Evolutionary conservation across 1,140 invertebrate genomes (phyloP).

Genomic region (Leptinotarsa texana): DNA sequence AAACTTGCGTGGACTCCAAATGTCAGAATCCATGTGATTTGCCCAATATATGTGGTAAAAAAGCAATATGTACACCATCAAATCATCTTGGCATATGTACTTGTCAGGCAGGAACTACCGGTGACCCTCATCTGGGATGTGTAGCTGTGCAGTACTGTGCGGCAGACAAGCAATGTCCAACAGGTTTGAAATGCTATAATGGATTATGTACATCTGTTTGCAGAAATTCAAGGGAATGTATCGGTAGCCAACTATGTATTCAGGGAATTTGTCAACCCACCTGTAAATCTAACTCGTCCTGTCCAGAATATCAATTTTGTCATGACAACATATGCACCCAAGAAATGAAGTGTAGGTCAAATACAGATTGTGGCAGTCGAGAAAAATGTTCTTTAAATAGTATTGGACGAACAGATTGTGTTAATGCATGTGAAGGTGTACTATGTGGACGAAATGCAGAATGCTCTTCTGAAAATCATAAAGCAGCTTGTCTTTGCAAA

Average conservation of each 20-base stretch:
- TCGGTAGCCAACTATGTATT: slow-evolving; percentile 79
- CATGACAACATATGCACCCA: slow-evolving; percentile 80
- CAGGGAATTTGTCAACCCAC: slow-evolving; percentile 78
- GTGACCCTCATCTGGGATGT: slow-evolving; percentile 83
- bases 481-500: slow-evolving; percentile 75
- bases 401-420: slow-evolving; percentile 73
- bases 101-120: slow-evolving; percentile 80
- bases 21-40: slow-evolving; percentile 81
- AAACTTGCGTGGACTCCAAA: slow-evolving; percentile 77
- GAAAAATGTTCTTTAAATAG: slow-evolving; percentile 71
- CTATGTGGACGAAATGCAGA: slow-evolving; percentile 81
- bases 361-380: slow-evolving; percentile 70
- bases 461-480: slow-evolving; percentile 71
- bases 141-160: slow-evolving; percentile 79
- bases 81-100: slow-evolving; percentile 79
- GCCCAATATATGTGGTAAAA: slow-evolving; percentile 79
- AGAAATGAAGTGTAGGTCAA: slow-evolving; percentile 71
- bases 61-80: slow-evolving; percentile 71
- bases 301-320: slow-evolving; percentile 81
- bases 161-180: slow-evolving; percentile 74
- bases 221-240: slow-evolving; percentile 76
- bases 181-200: slow-evolving; percentile 77
- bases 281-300: slow-evolving; percentile 74
- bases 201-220: slow-evolving; percentile 80
- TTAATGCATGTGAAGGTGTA: slow-evolving; percentile 70